Base-by-base conservation (phyloP, 1,140 invertebrate species). In the Periplaneta americana region DNA sequence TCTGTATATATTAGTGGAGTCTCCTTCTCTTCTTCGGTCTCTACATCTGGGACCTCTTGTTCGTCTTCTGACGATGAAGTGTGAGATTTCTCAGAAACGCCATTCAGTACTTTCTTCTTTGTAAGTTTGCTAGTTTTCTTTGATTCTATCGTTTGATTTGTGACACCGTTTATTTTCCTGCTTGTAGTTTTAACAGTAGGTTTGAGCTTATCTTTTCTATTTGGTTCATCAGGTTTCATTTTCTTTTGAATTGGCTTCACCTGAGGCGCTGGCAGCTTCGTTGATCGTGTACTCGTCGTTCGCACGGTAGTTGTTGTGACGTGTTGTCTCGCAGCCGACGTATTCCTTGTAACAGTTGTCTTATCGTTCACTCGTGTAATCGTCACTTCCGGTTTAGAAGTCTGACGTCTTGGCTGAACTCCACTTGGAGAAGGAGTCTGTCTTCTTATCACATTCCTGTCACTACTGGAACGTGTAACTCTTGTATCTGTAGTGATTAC, bases 21-120 rank as follows among this genome's bases (percentile, higher is more conserved):
- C 34, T 82, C 84, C 35, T 84, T 82, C 11, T 84, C 84, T 74
- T 84, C 84, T 13, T 78, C 76, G 18, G 76, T 78, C 17, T 0
- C n/a, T 31, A 22, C 18, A 5, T 78, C 76, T 22, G 76, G 34
- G 5, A 35, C n/a, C 22, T 78, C 76, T 31, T 36, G 17, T 78
- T 78, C 76, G 18, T 78, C 76, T 31, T 78, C 76, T 5, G 76
- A 78, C 22, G 76, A 78, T 6, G 33, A 36, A 11, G 76, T 39
- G 10, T 10, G 15, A 15, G 76, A n/a, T 28, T 78, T 28, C 18
- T 78, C 35, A 6, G 76, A 36, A 1, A 36, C n/a, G 3, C 34
- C 76, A 31, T 78, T 28, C 35, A 22, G 18, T 6, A 78, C 33
- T 34, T 34, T 34, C 1, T 75, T 22, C 15, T 75, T 75, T n/a